Evolutionary conservation across 2,113 vertebrate genomes (phyloP).

Genomic region (Campylomormyrus numenius): DNA sequence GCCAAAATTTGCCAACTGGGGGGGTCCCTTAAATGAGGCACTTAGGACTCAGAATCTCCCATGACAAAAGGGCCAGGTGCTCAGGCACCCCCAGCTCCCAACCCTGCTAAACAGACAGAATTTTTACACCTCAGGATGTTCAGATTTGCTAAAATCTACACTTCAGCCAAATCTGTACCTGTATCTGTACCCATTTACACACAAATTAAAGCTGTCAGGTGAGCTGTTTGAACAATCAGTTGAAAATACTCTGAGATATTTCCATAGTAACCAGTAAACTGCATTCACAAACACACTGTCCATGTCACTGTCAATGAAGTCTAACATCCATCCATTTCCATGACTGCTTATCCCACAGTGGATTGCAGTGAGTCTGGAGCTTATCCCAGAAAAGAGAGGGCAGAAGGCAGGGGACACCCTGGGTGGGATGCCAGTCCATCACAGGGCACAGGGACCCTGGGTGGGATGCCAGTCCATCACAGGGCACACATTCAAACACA

Average conservation of each 20-base stretch:
- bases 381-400: neutral
- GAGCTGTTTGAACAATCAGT: neutral
- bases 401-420: neutral
- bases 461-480: neutral
- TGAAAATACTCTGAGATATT: neutral
- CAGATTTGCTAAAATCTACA: neutral
- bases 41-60: neutral
- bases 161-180: neutral
- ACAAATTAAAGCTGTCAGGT: neutral
- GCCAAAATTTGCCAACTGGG: neutral
- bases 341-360: neutral
- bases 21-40: neutral
- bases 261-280: neutral
- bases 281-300: neutral
- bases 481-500: neutral
- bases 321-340: neutral
- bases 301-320: neutral
- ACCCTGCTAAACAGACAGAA: neutral
- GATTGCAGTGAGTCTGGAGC: neutral
- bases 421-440: neutral
- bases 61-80: neutral
- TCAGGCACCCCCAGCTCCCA: neutral
- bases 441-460: neutral
- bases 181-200: neutral
- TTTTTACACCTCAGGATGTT: neutral